These are phyloP conservation scores for Pandemis corylana DNA, from an alignment of 2,888 invertebrate genomes.

Conservation along the genomic window DNA sequence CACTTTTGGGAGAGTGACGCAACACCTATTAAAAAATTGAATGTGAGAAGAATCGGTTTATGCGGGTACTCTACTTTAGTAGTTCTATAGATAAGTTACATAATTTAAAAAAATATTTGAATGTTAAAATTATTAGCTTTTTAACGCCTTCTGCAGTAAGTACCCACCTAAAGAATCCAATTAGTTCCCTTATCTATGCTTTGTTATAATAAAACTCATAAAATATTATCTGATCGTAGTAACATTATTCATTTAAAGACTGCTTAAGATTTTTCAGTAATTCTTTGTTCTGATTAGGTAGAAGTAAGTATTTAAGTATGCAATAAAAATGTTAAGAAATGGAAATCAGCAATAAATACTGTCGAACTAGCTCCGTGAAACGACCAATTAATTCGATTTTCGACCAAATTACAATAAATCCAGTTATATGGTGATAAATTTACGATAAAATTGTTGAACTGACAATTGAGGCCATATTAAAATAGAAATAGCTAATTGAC, in stretches of 20 bases:
- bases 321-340: slow-evolving; percentile 16
- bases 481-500: background rate
- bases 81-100: too few relatives aligned
- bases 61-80: background rate
- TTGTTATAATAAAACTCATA: slow-evolving; percentile 17
- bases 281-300: background rate
- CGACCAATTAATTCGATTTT: slow-evolving; percentile 20
- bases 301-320: background rate
- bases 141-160: too few relatives aligned
- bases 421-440: slow-evolving; percentile 20
- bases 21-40: background rate
- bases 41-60: background rate
- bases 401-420: slow-evolving; percentile 16
- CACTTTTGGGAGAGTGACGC: background rate
- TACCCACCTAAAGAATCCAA: slow-evolving; percentile 2
- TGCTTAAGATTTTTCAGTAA: background rate
- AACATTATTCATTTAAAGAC: background rate
- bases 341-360: slow-evolving; percentile 10
- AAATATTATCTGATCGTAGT: slow-evolving; percentile 7
- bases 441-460: background rate
- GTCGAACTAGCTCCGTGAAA: slow-evolving; percentile 11
- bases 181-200: slow-evolving; percentile 1
- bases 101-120: too few relatives aligned
- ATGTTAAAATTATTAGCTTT: too few relatives aligned
- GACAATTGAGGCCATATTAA: background rate